Base-by-base conservation (phyloP, 2,888 invertebrate species). In the Cenopis cana region DNA sequence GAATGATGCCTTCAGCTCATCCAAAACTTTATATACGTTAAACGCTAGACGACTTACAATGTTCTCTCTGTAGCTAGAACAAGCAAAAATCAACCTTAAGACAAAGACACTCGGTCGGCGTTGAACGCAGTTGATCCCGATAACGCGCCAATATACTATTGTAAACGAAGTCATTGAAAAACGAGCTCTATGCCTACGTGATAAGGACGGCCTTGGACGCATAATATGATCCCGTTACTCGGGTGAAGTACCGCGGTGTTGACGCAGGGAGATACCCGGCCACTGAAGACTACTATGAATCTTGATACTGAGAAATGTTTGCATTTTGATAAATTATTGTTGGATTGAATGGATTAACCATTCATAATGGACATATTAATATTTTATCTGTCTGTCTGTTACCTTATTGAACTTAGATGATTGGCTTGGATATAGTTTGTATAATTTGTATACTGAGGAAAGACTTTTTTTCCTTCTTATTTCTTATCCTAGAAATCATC, bases 1-100 rank as follows among this genome's bases (percentile, higher is more conserved):
- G 71, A 71, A 71, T 71, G 71, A 71, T 67, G 17, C 12, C 65
- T 49, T 38, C 24, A 55, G 60, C 17, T 12, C 36, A n/a, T 50
- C 2, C 46, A 0, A 38, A 60, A 24, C 60, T 24, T 67, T 71
- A 67, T 71, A 71, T 71, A 67, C 60, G 60, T 49, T 67, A 61
- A 66, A 38, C 14, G 55, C 54, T 66, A 3, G 18, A 52, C 38
- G 2, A 12, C 20, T 33, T 11, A 59, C 41, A 20, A 66, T 17
- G 3, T 29, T 24, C n/a, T 3, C 9, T 8, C 6, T 24, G n/a
- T 10, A 1, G 0, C 10, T 49, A 9, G 0, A 11, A 14, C 33
- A 52, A 50, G 65, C 18, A 12, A 52, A 65, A 49, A 12, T 12
- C 8, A 36, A 36, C 65, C n/a, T 65, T 66, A 70, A 54, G 4